phyloP scores from a whole-genome alignment of 2,113 vertebrate genomes.

The Oceanites oceanicus region DNA sequence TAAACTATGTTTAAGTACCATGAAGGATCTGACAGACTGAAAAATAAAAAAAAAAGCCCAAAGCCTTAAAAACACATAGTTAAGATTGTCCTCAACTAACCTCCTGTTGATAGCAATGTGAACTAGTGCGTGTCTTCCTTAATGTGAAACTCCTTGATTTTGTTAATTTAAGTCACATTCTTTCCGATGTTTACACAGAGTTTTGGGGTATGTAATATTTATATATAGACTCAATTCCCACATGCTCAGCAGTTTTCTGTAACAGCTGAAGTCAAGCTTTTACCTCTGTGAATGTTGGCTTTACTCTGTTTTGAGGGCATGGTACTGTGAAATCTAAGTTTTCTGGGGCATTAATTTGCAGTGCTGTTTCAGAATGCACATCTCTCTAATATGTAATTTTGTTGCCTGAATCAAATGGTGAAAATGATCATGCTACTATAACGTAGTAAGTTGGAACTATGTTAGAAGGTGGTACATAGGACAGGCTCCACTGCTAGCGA shows the following conservation, averaged over 20 bases:
- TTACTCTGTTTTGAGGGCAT: conserved; percentile 41
- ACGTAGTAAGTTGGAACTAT: background rate
- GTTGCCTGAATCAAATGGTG: conserved; percentile 21
- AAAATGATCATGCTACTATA: background rate
- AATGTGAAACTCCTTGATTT: background rate
- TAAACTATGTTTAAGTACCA: conserved; percentile 46
- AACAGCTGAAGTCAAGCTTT: conserved; percentile 37
- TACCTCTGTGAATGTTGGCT: conserved; percentile 43
- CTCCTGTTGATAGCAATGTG: background rate
- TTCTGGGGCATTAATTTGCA: conserved; percentile 65
- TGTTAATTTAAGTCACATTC: background rate
- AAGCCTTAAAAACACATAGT: background rate
- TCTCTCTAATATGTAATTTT: conserved; percentile 42
- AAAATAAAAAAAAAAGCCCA: background rate
- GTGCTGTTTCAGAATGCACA: conserved; percentile 23
- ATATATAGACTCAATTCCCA: conserved; percentile 40
- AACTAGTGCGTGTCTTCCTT: background rate
- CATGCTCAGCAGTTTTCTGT: conserved; percentile 49
- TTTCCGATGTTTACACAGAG: background rate
- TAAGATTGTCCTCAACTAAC: background rate
- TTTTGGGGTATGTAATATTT: conserved; percentile 51
- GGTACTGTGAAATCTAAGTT: conserved; percentile 59
- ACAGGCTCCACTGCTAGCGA: background rate
- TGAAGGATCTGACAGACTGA: background rate
- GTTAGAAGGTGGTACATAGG: background rate